These are phyloP conservation scores for Hesperophylax magnus DNA, from an alignment of 1,140 invertebrate genomes.

Conservation along the genomic window DNA sequence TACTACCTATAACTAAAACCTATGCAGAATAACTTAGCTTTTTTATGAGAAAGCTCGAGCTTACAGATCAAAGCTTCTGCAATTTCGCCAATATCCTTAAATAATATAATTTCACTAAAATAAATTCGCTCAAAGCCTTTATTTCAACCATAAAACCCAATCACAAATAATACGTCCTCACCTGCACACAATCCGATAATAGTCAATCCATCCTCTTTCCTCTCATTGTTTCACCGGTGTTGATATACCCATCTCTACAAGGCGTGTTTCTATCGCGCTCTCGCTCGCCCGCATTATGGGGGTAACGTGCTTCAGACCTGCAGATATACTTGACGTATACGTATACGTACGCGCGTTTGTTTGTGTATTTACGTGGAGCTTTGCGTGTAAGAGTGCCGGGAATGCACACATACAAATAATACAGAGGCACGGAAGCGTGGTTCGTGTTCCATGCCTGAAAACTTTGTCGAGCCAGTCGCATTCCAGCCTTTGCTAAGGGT, in stretches of 20 bases:
- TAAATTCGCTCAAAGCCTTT: slow-evolving; percentile 30
- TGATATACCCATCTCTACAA: slow-evolving; percentile 29
- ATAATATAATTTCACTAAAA: slow-evolving; percentile 34
- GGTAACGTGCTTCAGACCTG: slow-evolving; percentile 38
- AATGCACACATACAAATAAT: slow-evolving; percentile 17
- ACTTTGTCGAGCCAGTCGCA: slow-evolving; percentile 47
- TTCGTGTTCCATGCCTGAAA: slow-evolving; percentile 37
- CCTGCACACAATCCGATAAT: slow-evolving; percentile 30
- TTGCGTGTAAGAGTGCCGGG: neutral
- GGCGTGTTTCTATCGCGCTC: slow-evolving; percentile 30
- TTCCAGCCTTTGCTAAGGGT: slow-evolving; percentile 25
- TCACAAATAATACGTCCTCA: slow-evolving; percentile 38
- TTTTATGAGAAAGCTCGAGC: no score
- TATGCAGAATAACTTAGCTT: no score
- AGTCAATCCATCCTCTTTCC: slow-evolving; percentile 31
- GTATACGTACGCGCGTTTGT: neutral
- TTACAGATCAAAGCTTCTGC: neutral
- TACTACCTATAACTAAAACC: no score
- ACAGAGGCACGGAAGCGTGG: slow-evolving; percentile 39
- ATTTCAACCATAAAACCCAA: slow-evolving; percentile 46
- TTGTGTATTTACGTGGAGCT: slow-evolving; percentile 20
- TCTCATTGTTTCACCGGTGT: slow-evolving; percentile 38
- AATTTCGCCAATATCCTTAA: slow-evolving; percentile 1
- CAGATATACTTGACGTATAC: slow-evolving; percentile 30
- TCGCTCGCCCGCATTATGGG: slow-evolving; percentile 35